Conservation (phyloP, 1,140 invertebrate genomes). For the Drosophila pallidifrons region DNA sequence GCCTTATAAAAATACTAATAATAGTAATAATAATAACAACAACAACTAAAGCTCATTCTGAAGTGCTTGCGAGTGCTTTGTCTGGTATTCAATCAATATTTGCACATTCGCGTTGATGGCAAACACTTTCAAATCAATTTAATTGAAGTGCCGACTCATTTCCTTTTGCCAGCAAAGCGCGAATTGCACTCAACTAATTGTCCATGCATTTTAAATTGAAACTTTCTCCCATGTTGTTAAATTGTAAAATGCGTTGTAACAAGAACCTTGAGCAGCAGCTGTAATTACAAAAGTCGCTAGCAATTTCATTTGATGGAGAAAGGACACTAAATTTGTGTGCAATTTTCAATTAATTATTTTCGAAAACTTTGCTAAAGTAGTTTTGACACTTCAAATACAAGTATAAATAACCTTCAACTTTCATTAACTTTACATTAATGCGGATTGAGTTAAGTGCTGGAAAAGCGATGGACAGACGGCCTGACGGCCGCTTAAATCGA, state of each 20-base stretch:
- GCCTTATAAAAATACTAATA: conserved; percentile 10
- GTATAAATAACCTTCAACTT: too few species aligned
- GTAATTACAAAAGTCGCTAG: conserved; percentile 1
- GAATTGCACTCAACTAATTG: conserved; percentile 6
- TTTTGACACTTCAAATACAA: too few species aligned
- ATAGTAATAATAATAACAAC: neutral
- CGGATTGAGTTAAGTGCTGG: too few species aligned
- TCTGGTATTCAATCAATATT: conserved; percentile 18
- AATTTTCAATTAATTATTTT: neutral
- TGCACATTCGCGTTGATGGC: neutral
- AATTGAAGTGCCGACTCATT: conserved; percentile 7
- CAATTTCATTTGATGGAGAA: neutral
- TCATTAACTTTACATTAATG: too few species aligned
- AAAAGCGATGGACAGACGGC: too few species aligned
- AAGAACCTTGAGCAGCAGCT: neutral
- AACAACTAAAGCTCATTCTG: too few species aligned
- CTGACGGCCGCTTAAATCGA: too few species aligned
- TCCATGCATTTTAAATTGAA: neutral
- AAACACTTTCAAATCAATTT: conserved; percentile 22
- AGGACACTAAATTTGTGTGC: too few species aligned
- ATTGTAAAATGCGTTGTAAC: neutral
- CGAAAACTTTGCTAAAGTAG: neutral
- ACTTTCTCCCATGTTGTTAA: neutral
- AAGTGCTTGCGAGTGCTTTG: neutral
- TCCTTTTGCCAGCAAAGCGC: neutral